These are phyloP conservation scores for Simalia tracyae DNA, from an alignment of 2,797 vertebrate genomes.

Conservation along the genomic window DNA sequence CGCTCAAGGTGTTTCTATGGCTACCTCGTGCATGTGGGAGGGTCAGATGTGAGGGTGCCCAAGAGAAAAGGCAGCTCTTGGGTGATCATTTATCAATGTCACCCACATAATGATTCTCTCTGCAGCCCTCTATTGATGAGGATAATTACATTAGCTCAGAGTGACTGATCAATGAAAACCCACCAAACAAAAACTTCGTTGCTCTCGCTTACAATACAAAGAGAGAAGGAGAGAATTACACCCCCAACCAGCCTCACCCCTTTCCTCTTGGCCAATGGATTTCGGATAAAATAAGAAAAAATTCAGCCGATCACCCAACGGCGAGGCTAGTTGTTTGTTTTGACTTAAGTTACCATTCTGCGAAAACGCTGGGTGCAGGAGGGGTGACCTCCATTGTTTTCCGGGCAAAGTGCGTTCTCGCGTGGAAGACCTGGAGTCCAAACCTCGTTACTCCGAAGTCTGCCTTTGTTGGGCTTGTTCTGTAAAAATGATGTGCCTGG, in stretches of 20 bases:
- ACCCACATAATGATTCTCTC: constrained; percentile 99
- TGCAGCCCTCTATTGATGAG: constrained; percentile 99
- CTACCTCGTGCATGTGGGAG: constrained; percentile 86
- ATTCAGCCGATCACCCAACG: constrained; percentile 37
- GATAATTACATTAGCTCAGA: constrained; percentile 99
- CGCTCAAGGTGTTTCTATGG: constrained; percentile 94
- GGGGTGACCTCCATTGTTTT: constrained; percentile 43
- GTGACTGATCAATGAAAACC: constrained; percentile 99
- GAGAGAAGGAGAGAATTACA: constrained; percentile 49
- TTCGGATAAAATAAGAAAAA: constrained; percentile 43
- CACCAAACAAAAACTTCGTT: constrained; percentile 88
- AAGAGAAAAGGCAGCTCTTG: constrained; percentile 94
- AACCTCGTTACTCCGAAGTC: not conserved
- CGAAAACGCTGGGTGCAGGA: constrained; percentile 56
- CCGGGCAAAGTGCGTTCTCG: constrained; percentile 54
- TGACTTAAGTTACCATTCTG: constrained; percentile 53
- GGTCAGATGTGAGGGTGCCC: constrained; percentile 89
- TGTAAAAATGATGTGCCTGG: not conserved
- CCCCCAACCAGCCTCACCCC: constrained; percentile 39
- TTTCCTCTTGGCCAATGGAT: constrained; percentile 54
- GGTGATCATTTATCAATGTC: constrained; percentile 99
- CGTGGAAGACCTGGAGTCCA: constrained; percentile 30
- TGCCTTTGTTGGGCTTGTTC: not conserved
- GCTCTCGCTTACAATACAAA: constrained; percentile 75
- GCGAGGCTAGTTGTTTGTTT: not conserved